Evolutionary conservation across 1,140 invertebrate species (phyloP).

Genomic region (Euwallacea fornicatus): DNA sequence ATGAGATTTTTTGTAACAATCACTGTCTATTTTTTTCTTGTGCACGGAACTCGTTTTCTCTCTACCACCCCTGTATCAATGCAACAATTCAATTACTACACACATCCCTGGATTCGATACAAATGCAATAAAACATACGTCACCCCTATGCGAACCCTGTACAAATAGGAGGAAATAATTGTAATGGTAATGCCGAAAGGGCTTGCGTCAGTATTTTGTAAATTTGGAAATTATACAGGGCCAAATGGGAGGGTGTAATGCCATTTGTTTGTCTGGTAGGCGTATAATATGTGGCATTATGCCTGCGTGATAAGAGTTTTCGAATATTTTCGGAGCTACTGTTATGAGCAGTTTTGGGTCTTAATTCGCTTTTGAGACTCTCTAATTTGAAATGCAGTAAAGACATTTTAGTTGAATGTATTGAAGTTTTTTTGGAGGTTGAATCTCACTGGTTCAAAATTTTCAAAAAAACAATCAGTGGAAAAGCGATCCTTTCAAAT

Average conservation of each 20-base stretch:
- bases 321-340: too few species aligned
- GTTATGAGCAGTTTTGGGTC: too few species aligned
- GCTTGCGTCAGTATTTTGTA: slow-evolving; percentile 28
- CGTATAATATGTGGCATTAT: neutral
- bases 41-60: neutral
- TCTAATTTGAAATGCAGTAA: too few species aligned
- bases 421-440: too few species aligned
- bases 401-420: too few species aligned
- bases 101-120: slow-evolving; percentile 19
- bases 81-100: slow-evolving; percentile 32
- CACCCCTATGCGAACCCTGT: slow-evolving; percentile 22
- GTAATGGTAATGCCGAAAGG: slow-evolving; percentile 27
- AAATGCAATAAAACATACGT: slow-evolving; percentile 37
- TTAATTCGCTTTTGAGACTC: too few species aligned
- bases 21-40: too few species aligned
- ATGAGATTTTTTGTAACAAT: too few species aligned
- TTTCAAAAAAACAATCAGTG: too few species aligned
- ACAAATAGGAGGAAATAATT: slow-evolving; percentile 38
- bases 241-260: neutral
- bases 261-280: slow-evolving; percentile 10
- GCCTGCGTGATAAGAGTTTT: too few species aligned
- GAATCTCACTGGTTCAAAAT: too few species aligned
- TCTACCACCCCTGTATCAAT: slow-evolving; percentile 21
- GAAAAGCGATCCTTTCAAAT: too few species aligned
- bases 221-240: slow-evolving; percentile 35